Percentiles rank a stretch among this genome's conserved stretches.
Evolutionary conservation across 2,797 vertebrate genomes (phyloP).

Genomic region (Lerista edwardsae): DNA sequence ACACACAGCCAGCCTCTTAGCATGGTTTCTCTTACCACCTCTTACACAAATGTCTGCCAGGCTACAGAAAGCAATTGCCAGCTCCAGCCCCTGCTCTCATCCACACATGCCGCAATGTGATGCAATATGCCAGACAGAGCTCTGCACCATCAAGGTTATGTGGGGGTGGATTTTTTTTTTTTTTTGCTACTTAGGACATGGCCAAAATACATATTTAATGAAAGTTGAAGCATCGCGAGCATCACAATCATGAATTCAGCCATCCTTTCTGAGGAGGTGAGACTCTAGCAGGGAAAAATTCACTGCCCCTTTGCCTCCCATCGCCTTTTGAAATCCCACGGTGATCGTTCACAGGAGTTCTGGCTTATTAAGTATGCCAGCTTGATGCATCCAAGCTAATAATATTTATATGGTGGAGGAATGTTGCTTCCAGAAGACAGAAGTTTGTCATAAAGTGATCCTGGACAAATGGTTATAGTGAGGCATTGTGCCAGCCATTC

Average conservation of each 20-base stretch:
- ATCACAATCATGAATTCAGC: conserved; percentile 19
- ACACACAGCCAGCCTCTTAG: too few species aligned
- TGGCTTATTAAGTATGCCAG: conserved; percentile 36
- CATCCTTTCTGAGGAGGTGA: conserved; percentile 21
- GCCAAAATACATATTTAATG: conserved; percentile 25
- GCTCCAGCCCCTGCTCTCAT: conserved; percentile 50
- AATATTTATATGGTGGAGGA: conserved; percentile 49
- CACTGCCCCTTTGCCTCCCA: conserved; percentile 12
- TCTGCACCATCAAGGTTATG: conserved; percentile 25
- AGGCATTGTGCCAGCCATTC: conserved; percentile 30
- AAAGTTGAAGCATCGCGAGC: conserved; percentile 30
- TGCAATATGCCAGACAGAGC: conserved; percentile 33
- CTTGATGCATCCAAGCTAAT: conserved; percentile 30
- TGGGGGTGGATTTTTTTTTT: conserved; percentile 12
- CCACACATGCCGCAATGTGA: conserved; percentile 13
- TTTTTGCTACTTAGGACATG: conserved; percentile 12
- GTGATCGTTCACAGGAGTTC: conserved; percentile 46
- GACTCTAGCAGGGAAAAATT: conserved; percentile 18
- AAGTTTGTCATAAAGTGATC: conserved; percentile 48
- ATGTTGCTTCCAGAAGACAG: conserved; percentile 28
- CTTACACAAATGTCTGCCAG: conserved; percentile 52
- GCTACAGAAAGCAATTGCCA: conserved; percentile 58
- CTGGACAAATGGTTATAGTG: conserved; percentile 21
- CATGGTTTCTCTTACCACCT: conserved; percentile 48
- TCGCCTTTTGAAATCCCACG: conserved; percentile 52